Evolutionary conservation across 2,888 invertebrate species (phyloP), one percentile per base, ranked within the genome.

Genomic region (Cylindroiulus punctatus): DNA sequence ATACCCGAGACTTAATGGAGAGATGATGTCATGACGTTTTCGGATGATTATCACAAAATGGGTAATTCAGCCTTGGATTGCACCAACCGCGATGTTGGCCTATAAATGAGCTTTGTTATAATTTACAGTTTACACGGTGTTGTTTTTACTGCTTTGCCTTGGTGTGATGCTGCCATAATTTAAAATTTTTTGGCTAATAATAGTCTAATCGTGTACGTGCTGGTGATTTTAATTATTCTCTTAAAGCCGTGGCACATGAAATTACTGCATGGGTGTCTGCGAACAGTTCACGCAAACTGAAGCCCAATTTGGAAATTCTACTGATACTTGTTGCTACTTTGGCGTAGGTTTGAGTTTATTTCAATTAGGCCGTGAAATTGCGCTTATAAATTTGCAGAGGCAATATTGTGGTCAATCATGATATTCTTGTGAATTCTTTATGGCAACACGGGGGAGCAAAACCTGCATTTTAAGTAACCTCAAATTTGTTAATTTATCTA

Each of bases 1-100:
- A 30, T 76, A 30, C 14, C 30, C 76, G 26, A 12, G 26, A 76
- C 14, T 17, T 76, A 10, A 26, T 65, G 30, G 30, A 7, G 26
- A 76, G 76, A 76, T 76, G 76, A 76, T 76, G 76, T 76, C 76
- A 76, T 26, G 76, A 76, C 0, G 76, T 30, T 76, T 76, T 12
- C 3, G 76, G 76, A 30, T 76, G 76, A 76, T 76, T 76, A 76
- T 76, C 76, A 12, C 30, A 76, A 52, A 57, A 76, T 76, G 76
- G 30, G 30, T 76, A 76, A 76, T 30, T 26, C 30, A 30, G 76
- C 76, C 76, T 76, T 76, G 76, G 30, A 14, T 76, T 30, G 30
- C 76, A 76, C 30, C 76, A 76, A 76, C 76, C 76, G 30, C 26
- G 14, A 76, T 76, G 76, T 5, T 30, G 30, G 30, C 26, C 76